Evolutionary conservation across 2,888 invertebrate species (phyloP), one percentile per base, ranked within the genome.

Genomic region (Cantharis nigra): DNA sequence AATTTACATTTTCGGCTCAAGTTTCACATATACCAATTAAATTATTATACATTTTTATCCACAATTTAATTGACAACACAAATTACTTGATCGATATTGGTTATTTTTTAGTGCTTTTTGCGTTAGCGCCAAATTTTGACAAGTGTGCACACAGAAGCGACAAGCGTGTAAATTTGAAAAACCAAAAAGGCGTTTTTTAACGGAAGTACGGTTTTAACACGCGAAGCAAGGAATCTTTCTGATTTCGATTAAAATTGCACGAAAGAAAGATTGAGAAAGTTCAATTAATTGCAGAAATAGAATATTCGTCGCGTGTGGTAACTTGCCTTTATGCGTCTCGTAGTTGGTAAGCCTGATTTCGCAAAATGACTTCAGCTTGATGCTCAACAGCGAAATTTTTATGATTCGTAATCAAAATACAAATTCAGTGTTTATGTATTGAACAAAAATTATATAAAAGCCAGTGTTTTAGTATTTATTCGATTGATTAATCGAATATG

Each of bases 11-110:
- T 49, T 49, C 49, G 49, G 49, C n/a, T 49, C 49, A 49, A 49
- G 49, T n/a, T 49, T 49, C 49, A 49, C 49, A 49, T 49, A n/a
- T 49, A 49, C n/a, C 49, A 49, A 49, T 49, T 49, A 49, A 49
- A 49, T 49, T 49, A 49, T 67, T 23, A 67, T 67, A 18, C 18
- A 67, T 23, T 67, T 23, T 67, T 67, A 23, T 67, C 23, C 13
- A 23, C 26, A 67, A 67, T 67, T 67, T 65, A 71, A 67, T 75
- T 75, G 75, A 75, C 75, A 75, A 75, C 75, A 75, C 74, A 63
- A 74, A 63, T 75, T 67, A 23, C 65, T 67, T 71, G 67, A 75
- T 75, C 75, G 71, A 75, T 75, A 75, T 67, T 75, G 65, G 75
- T 67, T 18, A 67, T 16, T 62, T 73, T 71, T 71, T 67, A 5